phyloP scores from a whole-genome alignment of 2,888 invertebrate genomes.

The Eretmocerus hayati region DNA sequence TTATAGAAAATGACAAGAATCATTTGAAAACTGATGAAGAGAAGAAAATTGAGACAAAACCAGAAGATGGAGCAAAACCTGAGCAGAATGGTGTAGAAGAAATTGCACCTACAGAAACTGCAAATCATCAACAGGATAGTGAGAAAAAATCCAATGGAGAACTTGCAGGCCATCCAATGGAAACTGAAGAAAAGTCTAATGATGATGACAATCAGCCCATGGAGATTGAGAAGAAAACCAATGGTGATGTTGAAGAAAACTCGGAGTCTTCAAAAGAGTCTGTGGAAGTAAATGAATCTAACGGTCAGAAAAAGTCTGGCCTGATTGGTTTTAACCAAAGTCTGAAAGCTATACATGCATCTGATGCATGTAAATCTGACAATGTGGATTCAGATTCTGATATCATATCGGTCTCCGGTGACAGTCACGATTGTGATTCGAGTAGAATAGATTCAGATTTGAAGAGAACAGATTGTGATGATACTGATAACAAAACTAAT shows the following conservation, averaged over 20 bases:
- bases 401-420: constrained; percentile 6
- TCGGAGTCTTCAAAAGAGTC: neutral
- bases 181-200: constrained; percentile 1
- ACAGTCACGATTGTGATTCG: constrained; percentile 9
- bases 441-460: constrained; percentile 22
- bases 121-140: neutral
- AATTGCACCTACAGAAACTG: constrained; percentile 3
- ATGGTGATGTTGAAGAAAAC: neutral
- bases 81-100: neutral
- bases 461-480: constrained; percentile 24
- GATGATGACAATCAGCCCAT: neutral
- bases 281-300: neutral
- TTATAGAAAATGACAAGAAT: constrained; percentile 5
- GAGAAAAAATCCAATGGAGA: constrained; percentile 1
- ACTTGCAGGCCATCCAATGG: neutral
- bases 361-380: neutral
- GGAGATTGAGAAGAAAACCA: neutral
- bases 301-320: neutral
- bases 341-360: constrained; percentile 1
- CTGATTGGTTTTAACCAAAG: too few species aligned
- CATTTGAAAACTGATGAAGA: constrained; percentile 1
- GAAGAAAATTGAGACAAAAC: neutral
- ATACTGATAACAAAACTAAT: constrained; percentile 23
- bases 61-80: neutral
- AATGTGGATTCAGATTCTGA: constrained; percentile 1